These are phyloP conservation scores for Psophia crepitans DNA, from an alignment of 2,113 vertebrate species.

Conservation along the genomic window DNA sequence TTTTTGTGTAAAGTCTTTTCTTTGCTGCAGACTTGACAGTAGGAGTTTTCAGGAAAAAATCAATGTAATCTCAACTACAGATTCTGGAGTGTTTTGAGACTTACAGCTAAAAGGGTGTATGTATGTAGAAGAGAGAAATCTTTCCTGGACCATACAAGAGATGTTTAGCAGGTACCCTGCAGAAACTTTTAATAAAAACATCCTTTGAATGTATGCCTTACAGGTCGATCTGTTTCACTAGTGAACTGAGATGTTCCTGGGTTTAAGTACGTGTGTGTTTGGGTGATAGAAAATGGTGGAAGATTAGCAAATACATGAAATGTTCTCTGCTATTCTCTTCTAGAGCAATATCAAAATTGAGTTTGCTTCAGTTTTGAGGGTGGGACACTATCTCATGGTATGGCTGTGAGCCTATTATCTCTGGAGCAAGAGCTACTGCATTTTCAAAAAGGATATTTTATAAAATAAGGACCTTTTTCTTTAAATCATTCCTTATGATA, in stretches of 20 bases:
- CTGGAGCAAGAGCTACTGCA: not conserved
- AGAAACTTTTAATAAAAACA: not conserved
- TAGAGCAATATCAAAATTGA: not conserved
- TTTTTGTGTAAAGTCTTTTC: not conserved
- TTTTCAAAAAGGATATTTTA: not conserved
- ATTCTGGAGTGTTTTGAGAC: not conserved
- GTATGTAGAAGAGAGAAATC: not conserved
- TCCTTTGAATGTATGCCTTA: not conserved
- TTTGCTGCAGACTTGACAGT: not conserved
- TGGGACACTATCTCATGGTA: not conserved
- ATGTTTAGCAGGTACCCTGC: not conserved
- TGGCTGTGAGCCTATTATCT: not conserved
- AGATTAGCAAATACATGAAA: not conserved
- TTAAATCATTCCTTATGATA: not conserved
- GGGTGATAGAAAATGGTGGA: not conserved
- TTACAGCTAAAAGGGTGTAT: not conserved
- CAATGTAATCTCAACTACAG: not conserved
- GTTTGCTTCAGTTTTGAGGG: not conserved
- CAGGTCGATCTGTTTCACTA: not conserved
- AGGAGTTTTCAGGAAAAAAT: not conserved
- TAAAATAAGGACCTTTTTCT: not conserved
- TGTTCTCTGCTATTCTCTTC: not conserved
- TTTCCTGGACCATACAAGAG: not conserved
- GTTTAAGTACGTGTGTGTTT: not conserved
- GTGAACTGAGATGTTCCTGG: not conserved